These are phyloP conservation scores for Acanthurus leucopareius DNA, from an alignment of 2,797 vertebrate genomes.

Conservation along the genomic window DNA sequence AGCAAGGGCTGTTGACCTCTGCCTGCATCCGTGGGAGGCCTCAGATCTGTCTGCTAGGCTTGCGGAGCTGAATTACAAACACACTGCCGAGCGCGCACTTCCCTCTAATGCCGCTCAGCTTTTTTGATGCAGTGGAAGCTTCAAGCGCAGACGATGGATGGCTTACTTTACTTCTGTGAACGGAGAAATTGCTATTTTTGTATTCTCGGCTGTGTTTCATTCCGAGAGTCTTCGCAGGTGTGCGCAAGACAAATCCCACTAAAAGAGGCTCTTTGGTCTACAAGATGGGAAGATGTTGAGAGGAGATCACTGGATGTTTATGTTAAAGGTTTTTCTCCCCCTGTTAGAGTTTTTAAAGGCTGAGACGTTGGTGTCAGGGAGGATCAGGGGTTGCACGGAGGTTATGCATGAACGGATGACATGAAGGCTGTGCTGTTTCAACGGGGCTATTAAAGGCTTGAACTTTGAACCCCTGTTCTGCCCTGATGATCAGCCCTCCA, in stretches of 20 bases:
- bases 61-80: constrained; percentile 74
- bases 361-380: constrained; percentile 26
- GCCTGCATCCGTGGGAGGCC: constrained; percentile 69
- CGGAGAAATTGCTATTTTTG: not conserved
- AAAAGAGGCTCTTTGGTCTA: constrained; percentile 26
- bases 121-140: constrained; percentile 32
- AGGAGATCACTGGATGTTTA: constrained; percentile 49
- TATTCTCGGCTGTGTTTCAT: constrained; percentile 28
- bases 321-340: constrained; percentile 43
- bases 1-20: constrained; percentile 68
- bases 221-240: constrained; percentile 28
- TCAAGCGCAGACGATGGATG: constrained; percentile 23
- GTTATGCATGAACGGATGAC: constrained; percentile 47
- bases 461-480: constrained; percentile 73
- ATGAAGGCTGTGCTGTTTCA: constrained; percentile 65
- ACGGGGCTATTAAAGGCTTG: constrained; percentile 71
- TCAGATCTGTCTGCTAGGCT: constrained; percentile 75
- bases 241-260: constrained; percentile 35
- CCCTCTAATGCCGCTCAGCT: constrained; percentile 38
- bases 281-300: constrained; percentile 32
- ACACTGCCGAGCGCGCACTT: constrained; percentile 20
- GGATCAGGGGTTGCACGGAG: constrained; percentile 47
- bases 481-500: constrained; percentile 54
- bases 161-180: constrained; percentile 27
- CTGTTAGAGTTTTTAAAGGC: constrained; percentile 42